These are phyloP conservation scores for Emydura subglobosa DNA, from an alignment of 2,113 vertebrate genomes.

Conservation along the genomic window DNA sequence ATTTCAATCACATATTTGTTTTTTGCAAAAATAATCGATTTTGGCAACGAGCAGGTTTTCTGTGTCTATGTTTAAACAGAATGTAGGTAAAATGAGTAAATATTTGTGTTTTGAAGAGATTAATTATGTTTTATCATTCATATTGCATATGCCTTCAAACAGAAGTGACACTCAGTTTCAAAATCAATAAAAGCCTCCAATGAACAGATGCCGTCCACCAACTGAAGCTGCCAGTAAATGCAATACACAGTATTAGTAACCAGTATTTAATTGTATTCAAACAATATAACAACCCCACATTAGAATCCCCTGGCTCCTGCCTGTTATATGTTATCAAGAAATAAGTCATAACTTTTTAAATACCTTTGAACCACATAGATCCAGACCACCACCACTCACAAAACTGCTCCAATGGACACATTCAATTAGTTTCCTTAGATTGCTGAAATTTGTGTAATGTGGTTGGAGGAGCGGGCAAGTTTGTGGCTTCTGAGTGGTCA, in stretches of 20 bases:
- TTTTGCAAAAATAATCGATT: not conserved
- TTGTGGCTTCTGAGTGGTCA: not conserved
- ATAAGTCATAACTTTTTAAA: not conserved
- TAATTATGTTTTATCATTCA: constrained; percentile 40
- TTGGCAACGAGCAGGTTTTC: accelerated
- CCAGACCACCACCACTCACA: not conserved
- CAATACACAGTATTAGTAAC: not conserved
- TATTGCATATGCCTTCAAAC: not conserved
- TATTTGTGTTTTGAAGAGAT: not conserved
- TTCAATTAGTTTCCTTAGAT: not conserved
- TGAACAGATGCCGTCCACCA: not conserved
- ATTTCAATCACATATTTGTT: not conserved
- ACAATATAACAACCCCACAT: constrained; percentile 16
- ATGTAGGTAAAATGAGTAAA: not conserved
- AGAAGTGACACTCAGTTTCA: constrained; percentile 19
- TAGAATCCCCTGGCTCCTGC: not conserved
- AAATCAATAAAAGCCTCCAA: constrained; percentile 20
- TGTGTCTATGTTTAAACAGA: not conserved
- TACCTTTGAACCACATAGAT: not conserved
- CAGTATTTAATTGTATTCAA: constrained; percentile 33
- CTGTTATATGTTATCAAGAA: not conserved
- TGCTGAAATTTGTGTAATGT: not conserved
- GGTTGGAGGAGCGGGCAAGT: not conserved
- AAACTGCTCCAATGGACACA: not conserved
- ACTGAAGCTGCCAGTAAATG: not conserved